These are phyloP conservation scores for Synaphobranchus kaupii DNA, from an alignment of 2,797 vertebrate species.

Conservation along the genomic window DNA sequence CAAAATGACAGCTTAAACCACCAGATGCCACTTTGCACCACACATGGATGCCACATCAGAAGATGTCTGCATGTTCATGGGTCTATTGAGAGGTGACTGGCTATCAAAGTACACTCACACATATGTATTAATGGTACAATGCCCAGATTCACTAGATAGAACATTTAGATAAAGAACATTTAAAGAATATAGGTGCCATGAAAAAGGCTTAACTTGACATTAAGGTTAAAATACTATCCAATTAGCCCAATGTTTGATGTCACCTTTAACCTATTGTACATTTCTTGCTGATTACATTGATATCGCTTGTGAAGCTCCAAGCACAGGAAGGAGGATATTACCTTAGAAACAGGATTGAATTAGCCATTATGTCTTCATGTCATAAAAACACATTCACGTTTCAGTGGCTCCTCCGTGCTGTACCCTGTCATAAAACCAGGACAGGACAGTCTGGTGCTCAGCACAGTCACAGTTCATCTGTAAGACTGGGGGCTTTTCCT, in stretches of 20 bases:
- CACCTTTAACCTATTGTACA: background rate
- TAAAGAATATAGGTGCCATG: background rate
- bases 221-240: background rate
- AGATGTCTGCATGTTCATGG: background rate
- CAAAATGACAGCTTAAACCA: background rate
- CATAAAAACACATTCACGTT: background rate
- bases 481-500: background rate
- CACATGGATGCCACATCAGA: background rate
- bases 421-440: background rate
- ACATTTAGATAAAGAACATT: background rate
- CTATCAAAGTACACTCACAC: background rate
- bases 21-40: background rate
- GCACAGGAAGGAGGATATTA: background rate
- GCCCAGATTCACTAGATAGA: background rate
- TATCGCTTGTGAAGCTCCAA: background rate
- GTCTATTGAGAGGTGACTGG: background rate
- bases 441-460: background rate
- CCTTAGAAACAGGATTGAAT: background rate
- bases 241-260: background rate
- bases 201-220: background rate
- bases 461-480: background rate
- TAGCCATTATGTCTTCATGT: constrained; percentile 11
- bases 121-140: background rate
- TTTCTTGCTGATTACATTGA: background rate
- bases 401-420: background rate